A percentile compares a stretch with the other conserved stretches of the same genome.
phyloP scores from a whole-genome alignment of 2,888 invertebrate genomes.

The Gastracanthus pulcherrimus region DNA sequence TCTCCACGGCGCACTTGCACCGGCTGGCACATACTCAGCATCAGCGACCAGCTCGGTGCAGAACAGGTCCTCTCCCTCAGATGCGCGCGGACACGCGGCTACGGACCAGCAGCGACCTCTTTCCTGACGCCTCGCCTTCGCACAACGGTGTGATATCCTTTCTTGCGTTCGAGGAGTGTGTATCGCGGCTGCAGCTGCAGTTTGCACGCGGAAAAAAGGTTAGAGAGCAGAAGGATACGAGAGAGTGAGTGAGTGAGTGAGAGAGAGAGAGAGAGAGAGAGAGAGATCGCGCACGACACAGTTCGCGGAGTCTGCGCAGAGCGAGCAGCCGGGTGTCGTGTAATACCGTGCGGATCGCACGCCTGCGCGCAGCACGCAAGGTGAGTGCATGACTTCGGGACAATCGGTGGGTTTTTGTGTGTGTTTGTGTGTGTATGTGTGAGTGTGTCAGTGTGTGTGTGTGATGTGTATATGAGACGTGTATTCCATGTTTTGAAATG shows the following conservation, averaged over 20 bases:
- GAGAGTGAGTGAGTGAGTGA: too few species aligned
- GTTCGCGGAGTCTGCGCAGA: constrained; percentile 19
- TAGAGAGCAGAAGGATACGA: too few species aligned
- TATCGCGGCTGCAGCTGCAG: not conserved
- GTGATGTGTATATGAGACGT: too few species aligned
- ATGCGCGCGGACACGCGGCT: not conserved
- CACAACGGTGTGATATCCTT: not conserved
- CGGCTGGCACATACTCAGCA: not conserved
- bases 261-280: too few species aligned
- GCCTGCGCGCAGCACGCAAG: constrained; percentile 21
- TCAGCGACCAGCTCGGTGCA: not conserved
- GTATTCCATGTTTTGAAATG: too few species aligned
- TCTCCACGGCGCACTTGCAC: not conserved
- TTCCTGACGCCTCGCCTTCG: not conserved
- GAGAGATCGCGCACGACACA: too few species aligned
- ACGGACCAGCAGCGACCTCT: not conserved
- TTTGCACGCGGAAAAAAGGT: not conserved
- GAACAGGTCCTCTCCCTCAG: constrained; percentile 29
- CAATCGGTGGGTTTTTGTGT: not conserved
- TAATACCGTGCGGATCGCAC: too few species aligned
- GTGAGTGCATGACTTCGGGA: not conserved
- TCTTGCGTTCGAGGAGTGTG: too few species aligned
- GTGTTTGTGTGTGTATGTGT: not conserved
- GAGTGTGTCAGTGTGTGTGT: not conserved
- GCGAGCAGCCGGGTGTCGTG: not conserved